phyloP scores from a whole-genome alignment of 2,113 vertebrate species.

The Mesoclemmys tuberculata region DNA sequence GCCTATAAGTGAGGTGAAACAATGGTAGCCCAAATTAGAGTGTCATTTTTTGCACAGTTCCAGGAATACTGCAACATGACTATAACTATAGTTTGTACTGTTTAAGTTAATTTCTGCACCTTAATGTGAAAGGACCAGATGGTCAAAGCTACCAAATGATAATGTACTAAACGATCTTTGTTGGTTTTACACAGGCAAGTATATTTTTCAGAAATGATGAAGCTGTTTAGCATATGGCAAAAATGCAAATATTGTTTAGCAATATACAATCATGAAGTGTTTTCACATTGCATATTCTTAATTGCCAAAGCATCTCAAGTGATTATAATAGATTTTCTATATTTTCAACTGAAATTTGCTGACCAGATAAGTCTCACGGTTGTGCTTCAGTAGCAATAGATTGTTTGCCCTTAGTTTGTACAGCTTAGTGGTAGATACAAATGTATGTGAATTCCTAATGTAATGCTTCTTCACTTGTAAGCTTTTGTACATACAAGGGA shows the following conservation, averaged over 20 bases:
- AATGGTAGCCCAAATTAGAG: not conserved
- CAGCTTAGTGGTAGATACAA: no score
- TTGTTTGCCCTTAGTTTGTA: no score
- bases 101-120: not conserved
- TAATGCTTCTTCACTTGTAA: no score
- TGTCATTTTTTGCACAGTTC: not conserved
- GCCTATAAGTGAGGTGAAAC: not conserved
- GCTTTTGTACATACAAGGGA: no score
- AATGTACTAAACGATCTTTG: not conserved
- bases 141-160: not conserved
- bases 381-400: not conserved
- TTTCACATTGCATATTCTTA: not conserved
- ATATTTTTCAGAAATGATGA: not conserved
- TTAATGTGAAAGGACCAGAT: not conserved
- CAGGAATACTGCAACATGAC: not conserved
- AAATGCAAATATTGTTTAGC: not conserved
- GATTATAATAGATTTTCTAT: not conserved
- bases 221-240: not conserved
- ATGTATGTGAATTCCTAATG: no score
- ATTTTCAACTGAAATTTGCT: not conserved
- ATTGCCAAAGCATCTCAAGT: not conserved
- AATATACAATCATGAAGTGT: not conserved
- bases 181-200: not conserved
- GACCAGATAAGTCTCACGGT: not conserved
- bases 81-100: not conserved